Evolutionary conservation across 2,113 vertebrate species (phyloP), one percentile per base, ranked within the genome.

Genomic region (Andinoacara biseriatus): DNA sequence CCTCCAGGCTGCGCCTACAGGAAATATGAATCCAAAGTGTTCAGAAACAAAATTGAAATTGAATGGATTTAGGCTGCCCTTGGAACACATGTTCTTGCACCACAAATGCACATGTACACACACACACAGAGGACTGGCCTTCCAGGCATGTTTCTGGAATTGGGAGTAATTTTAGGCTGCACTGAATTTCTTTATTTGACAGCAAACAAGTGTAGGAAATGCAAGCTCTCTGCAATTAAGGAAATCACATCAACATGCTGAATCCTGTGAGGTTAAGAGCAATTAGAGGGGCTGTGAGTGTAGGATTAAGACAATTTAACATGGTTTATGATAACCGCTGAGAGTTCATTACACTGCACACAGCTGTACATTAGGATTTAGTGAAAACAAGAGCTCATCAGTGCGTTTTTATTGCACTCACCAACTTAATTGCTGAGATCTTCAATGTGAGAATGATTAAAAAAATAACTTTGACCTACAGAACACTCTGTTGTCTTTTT

Each of bases 191-290:
- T 58, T 61, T 76, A 26, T 58, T 31, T 58, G 49, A 43, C 85
- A 58, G 57, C 46, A 67, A 76, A 79, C 43, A 80, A 75, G 78
- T 72, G 80, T 56, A 77, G 81, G 65, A 72, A 78, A 61, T 7
- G 22, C 56, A 67, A 59, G 58, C 62, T 61, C 57, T 59, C n/a
- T 59, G 75, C 85, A 89, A 87, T 91, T 89, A 91, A 85, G 83
- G 54, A 81, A 90, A 87, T 80, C 76, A 18, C 87, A 84, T 87
- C 80, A 82, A 35, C 72, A 62, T 65, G n/a, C 4, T 58, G 78
- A 90, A 81, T 91, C 91, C 90, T 87, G 75, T 2, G 89, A 87
- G 93, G 89, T 90, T 86, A 79, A 86, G 90, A 86, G 85, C 87
- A 91, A 89, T 93, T 91, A 92, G 76, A 74, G 82, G 52, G 83